Base-by-base conservation (phyloP, 2,888 invertebrate species). In the Philereme transversata region DNA sequence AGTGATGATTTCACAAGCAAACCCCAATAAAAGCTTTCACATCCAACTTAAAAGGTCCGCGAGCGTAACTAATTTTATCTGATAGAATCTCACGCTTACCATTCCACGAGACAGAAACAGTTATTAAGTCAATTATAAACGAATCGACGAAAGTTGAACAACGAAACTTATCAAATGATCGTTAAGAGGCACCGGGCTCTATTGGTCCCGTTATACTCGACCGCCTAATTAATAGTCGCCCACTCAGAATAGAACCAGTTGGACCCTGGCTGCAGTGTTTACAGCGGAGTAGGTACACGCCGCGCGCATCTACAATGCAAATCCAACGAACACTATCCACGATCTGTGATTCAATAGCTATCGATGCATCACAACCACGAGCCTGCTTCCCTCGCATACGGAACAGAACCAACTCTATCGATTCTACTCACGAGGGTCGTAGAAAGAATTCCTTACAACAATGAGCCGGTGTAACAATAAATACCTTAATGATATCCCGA, bases 401-500 rank as follows among this genome's bases (percentile, higher is more conserved):
- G 79, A 78, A 79, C 76, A 72, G 73, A 80, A 83, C 79, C 80
- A 76, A 77, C 82, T 77, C 88, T 87, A 91, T 91, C 87, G 91
- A 92, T 91, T 89, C 78, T 88, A 86, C 84, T 87, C 79, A 85
- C 83, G 82, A 84, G 84, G 83, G 81, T 81, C 83, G 83, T 81
- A 81, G 84, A 88, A 90, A 89, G 87, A 88, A 89, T 89, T 88
- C 85, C 88, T 87, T 89, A 89, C 84, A 91, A 91, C 92, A 91
- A 92, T 91, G 88, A 90, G 82, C 84, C 87, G 86, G 88, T 90
- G 90, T 90, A 86, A 92, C 92, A 91, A 91, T 91, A 92, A 91
- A 92, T 92, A 92, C 92, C 92, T 91, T 91, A 91, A 91, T 92
- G 92, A 90, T 92, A 92, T 91, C 92, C 91, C 85, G 84, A 87